These are phyloP conservation scores for Copsychus sechellarum DNA, from an alignment of 2,113 vertebrate species.

Conservation along the genomic window DNA sequence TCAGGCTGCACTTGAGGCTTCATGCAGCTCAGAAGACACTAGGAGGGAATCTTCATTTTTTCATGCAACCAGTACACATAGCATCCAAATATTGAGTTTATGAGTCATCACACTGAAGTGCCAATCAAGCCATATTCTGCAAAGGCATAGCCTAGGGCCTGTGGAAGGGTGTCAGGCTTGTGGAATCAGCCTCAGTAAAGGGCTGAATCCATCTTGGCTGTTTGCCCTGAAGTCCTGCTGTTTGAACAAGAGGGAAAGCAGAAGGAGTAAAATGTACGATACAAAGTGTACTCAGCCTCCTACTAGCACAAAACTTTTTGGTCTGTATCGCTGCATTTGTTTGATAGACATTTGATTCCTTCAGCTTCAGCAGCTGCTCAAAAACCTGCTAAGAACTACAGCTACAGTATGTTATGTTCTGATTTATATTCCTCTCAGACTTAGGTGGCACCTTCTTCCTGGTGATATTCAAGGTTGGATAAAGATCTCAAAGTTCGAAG, in stretches of 20 bases:
- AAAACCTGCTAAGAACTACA: neutral
- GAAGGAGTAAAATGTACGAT: neutral
- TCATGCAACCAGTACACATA: neutral
- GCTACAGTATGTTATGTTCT: neutral
- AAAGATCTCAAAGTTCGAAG: neutral
- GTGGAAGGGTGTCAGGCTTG: neutral
- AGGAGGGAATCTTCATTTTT: neutral
- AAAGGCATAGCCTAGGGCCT: neutral
- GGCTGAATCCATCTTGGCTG: neutral
- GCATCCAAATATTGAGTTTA: neutral
- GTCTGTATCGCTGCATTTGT: neutral
- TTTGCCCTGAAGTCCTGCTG: neutral
- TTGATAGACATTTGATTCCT: neutral
- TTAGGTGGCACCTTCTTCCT: neutral
- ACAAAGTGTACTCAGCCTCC: neutral
- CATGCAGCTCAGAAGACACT: neutral
- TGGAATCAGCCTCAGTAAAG: neutral
- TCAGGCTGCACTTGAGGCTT: neutral
- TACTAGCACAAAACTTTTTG: neutral
- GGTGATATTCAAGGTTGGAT: neutral
- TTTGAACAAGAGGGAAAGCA: conserved; percentile 10
- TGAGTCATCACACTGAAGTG: neutral
- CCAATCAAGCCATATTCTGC: neutral
- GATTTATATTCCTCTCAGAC: neutral
- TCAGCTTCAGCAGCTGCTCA: neutral